phyloP scores from a whole-genome alignment of 2,888 invertebrate species.

The Lomographa bimaculata region DNA sequence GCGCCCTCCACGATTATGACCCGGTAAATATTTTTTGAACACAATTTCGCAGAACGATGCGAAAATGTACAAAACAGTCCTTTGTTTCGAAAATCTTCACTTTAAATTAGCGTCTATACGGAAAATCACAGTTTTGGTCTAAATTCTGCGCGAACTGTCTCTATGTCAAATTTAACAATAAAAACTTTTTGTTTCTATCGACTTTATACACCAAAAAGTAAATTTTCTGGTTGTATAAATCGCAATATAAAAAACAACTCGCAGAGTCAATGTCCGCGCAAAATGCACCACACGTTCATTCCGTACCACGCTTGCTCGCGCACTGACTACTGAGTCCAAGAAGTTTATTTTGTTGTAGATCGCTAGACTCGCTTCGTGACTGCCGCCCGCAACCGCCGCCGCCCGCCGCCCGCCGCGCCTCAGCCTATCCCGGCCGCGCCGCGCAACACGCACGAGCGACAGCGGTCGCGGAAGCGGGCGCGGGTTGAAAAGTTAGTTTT shows the following conservation, averaged over 20 bases:
- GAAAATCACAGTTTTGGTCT: constrained; percentile 77
- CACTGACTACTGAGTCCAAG: constrained; percentile 77
- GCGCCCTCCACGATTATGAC: constrained; percentile 60
- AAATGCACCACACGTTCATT: constrained; percentile 83
- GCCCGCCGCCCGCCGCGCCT: constrained; percentile 20
- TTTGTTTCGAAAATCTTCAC: constrained; percentile 79
- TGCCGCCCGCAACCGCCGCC: constrained; percentile 14
- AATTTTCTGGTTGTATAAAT: constrained; percentile 77
- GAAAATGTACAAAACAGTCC: constrained; percentile 84
- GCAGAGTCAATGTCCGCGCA: constrained; percentile 82
- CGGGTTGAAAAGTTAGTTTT: too few species aligned
- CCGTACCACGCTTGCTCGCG: constrained; percentile 84
- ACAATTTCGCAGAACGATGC: constrained; percentile 80
- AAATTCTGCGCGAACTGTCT: constrained; percentile 78
- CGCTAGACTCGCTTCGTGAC: constrained; percentile 35
- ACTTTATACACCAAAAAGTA: constrained; percentile 77
- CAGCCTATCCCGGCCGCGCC: too few species aligned
- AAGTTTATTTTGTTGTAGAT: constrained; percentile 24
- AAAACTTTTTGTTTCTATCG: constrained; percentile 67
- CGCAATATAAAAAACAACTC: constrained; percentile 69
- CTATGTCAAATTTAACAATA: constrained; percentile 63
- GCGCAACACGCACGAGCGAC: constrained; percentile 33
- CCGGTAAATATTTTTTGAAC: constrained; percentile 75
- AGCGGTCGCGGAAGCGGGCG: constrained; percentile 39
- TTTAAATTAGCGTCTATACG: constrained; percentile 79